Evolutionary conservation across 2,888 invertebrate genomes (phyloP), one percentile per base, ranked within the genome.

Genomic region (Dryadula phaetusa): DNA sequence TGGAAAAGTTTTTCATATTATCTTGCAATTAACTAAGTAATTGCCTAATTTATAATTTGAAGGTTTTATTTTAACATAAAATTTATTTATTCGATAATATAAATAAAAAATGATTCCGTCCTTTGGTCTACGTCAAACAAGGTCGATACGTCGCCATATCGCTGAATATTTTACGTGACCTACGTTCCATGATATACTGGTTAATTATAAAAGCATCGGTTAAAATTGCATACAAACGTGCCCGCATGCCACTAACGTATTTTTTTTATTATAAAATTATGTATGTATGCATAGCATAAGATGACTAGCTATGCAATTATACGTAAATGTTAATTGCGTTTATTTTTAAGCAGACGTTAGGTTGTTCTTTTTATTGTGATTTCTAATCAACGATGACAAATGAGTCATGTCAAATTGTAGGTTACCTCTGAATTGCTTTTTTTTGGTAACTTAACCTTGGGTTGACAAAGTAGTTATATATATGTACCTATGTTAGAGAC

Each of bases 181-280:
- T 44, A 60, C 44, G 60, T 60, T 60, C 42, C 60, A 60, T 28
- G 12, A 42, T 60, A 60, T 14, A 44, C 60, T 60, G 60, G 60
- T 60, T 60, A 60, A 28, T 60, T 25, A 25, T 44, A 40, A 60
- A 18, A 16, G 44, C 58, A 44, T 44, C 58, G 44, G 28, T 44
- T 60, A 18, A 60, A 28, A 18, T 28, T 44, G 28, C 44, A 60
- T 18, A 44, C 60, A 16, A n/a, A 16, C 28, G 25, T 18, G 28
- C 28, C 25, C 44, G 28, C 7, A 42, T 44, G 7, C 60, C 28
- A 14, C 16, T 60, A n/a, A 18, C 37, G 54, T 37, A 22, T 3
- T 7, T 8, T 56, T 37, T 54, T 37, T 20, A 37, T 54, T 54
- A 54, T 54, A 54, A 22, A 14, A 37, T 8, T 12, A 53, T 34